phyloP scores from a whole-genome alignment of 2,888 invertebrate species.

The Polyploca ridens region DNA sequence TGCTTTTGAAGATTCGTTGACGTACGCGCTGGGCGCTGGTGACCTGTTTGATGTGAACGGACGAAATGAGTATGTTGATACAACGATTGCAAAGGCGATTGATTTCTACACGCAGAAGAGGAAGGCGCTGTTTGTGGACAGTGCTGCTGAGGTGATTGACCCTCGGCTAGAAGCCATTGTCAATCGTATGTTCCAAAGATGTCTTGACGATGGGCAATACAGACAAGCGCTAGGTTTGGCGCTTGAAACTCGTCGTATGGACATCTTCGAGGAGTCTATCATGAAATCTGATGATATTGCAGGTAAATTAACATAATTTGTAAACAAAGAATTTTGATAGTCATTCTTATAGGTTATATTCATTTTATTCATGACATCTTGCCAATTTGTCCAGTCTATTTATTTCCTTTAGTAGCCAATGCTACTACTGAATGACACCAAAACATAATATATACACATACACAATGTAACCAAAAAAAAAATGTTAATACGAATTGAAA shows the following conservation, averaged over 20 bases:
- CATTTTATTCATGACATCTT: too few species aligned
- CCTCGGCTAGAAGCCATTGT: conserved; percentile 96
- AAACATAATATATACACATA: too few species aligned
- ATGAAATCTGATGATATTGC: conserved; percentile 95
- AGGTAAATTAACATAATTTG: conserved; percentile 57
- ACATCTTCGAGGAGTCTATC: conserved; percentile 97
- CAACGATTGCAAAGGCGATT: conserved; percentile 98
- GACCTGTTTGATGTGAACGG: conserved; percentile 97
- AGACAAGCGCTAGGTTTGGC: conserved; percentile 98
- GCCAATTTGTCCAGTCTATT: too few species aligned
- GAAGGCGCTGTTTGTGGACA: conserved; percentile 89
- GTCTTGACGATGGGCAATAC: conserved; percentile 97
- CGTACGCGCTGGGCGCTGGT: conserved; percentile 98
- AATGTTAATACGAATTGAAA: too few species aligned
- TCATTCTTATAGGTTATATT: too few species aligned
- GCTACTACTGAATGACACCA: too few species aligned
- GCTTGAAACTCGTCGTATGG: conserved; percentile 98
- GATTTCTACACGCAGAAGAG: conserved; percentile 97
- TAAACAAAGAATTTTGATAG: background rate
- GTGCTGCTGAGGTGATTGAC: conserved; percentile 88
- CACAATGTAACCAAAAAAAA: too few species aligned
- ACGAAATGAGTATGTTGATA: conserved; percentile 97
- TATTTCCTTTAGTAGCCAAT: too few species aligned
- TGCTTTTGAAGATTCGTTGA: conserved; percentile 97
- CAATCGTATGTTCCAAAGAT: conserved; percentile 98